These are phyloP conservation scores for Caenorhabditis briggsae DNA, from an alignment of 1,140 invertebrate genomes.

Conservation along the genomic window DNA sequence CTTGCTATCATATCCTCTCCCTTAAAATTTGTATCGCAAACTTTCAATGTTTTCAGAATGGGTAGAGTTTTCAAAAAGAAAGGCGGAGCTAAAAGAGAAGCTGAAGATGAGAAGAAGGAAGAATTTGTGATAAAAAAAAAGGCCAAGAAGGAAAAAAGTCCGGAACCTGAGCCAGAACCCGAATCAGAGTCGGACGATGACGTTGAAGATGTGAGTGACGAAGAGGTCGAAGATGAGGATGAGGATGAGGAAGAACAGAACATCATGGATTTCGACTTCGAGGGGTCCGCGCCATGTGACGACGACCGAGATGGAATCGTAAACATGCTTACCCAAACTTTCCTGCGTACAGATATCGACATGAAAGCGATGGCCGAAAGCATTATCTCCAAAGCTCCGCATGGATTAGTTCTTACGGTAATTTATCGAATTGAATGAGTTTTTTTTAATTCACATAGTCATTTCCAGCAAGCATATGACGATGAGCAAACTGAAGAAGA, in stretches of 20 bases:
- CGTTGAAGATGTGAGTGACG: constrained; percentile 59
- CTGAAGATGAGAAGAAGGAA: constrained; percentile 27
- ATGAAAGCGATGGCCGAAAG: constrained; percentile 46
- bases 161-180: not conserved
- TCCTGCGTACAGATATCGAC: constrained; percentile 40
- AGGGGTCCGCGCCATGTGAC: constrained; percentile 49
- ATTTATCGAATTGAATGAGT: not conserved
- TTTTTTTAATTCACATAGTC: not conserved
- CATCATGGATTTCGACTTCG: constrained; percentile 59
- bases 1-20: too few species aligned
- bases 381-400: constrained; percentile 52
- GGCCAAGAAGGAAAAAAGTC: not conserved
- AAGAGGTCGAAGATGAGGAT: constrained; percentile 50
- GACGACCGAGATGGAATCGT: constrained; percentile 61
- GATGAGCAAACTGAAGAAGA: constrained; percentile 57
- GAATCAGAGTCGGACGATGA: constrained; percentile 38
- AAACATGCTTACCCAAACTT: constrained; percentile 61
- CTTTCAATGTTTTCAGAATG: not conserved
- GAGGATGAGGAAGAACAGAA: constrained; percentile 6
- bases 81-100: constrained; percentile 11
- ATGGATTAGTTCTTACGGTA: constrained; percentile 58
- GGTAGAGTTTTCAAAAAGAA: constrained; percentile 44
- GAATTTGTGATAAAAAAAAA: not conserved
- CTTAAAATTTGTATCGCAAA: not conserved
- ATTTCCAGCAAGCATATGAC: constrained; percentile 61